Percentiles rank a stretch among this genome's conserved stretches.
Conservation (phyloP, 2,888 invertebrate species). For the Deilephila elpenor region DNA sequence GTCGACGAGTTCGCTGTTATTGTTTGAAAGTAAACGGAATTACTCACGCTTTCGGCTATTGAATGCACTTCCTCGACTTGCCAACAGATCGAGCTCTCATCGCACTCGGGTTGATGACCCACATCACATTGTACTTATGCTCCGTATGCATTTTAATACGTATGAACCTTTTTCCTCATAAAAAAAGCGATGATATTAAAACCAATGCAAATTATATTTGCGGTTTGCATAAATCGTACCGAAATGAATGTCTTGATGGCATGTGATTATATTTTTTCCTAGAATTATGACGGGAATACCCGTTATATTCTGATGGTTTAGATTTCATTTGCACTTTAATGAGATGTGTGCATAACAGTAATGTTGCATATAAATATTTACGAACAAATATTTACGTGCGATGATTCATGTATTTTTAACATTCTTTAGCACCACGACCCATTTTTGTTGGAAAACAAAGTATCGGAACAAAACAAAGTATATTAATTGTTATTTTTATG, state of each 20-base stretch:
- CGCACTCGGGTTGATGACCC: conserved; percentile 54
- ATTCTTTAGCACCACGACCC: too few species aligned
- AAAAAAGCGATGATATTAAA: conserved; percentile 9
- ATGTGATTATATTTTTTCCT: not conserved
- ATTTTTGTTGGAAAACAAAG: too few species aligned
- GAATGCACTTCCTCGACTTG: conserved; percentile 53
- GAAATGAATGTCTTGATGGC: conserved; percentile 12
- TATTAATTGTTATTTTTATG: too few species aligned
- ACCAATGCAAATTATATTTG: not conserved
- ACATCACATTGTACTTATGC: conserved; percentile 41
- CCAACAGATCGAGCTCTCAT: conserved; percentile 42
- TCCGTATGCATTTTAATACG: conserved; percentile 27
- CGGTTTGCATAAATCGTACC: conserved; percentile 20
- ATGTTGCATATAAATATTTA: not conserved
- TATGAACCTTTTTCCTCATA: conserved; percentile 13
- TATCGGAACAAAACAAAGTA: too few species aligned
- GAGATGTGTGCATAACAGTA: not conserved
- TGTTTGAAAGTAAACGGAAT: conserved; percentile 49
- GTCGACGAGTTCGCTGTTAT: conserved; percentile 35
- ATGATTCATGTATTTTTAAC: not conserved
- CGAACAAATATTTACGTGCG: not conserved
- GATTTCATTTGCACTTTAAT: not conserved
- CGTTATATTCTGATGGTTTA: not conserved
- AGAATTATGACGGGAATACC: conserved; percentile 1
- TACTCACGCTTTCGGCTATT: conserved; percentile 66